phyloP scores from a whole-genome alignment of 2,797 vertebrate genomes.

The Danio tinwini region DNA sequence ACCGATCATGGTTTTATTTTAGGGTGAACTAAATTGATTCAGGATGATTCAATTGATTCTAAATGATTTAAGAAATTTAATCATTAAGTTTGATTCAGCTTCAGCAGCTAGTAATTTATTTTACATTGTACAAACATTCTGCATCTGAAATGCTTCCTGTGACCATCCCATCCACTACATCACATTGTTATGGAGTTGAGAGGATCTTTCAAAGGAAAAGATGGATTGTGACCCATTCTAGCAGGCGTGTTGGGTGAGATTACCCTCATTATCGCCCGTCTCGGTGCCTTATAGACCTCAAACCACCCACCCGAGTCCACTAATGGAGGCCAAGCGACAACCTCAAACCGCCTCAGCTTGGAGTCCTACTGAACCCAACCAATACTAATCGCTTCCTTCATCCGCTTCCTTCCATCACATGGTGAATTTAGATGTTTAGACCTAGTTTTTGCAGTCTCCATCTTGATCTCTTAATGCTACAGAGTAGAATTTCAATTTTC shows the following conservation, averaged over 20 bases:
- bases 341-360: constrained; percentile 29
- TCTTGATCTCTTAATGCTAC: background rate
- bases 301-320: constrained; percentile 1
- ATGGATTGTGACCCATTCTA: constrained; percentile 11
- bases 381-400: constrained; percentile 36
- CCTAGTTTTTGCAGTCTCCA: background rate
- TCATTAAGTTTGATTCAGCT: too few relatives aligned
- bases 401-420: constrained; percentile 32
- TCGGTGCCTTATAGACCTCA: constrained; percentile 13
- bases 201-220: constrained; percentile 18
- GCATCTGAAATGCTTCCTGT: constrained; percentile 26
- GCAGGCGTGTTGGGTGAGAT: constrained; percentile 25
- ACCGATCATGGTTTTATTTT: too few relatives aligned
- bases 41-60: too few relatives aligned
- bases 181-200: background rate
- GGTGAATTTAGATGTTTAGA: constrained; percentile 1
- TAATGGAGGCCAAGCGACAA: constrained; percentile 22
- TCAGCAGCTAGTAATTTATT: too few relatives aligned
- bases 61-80: too few relatives aligned
- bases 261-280: constrained; percentile 34
- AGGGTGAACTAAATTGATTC: too few relatives aligned
- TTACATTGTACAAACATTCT: background rate
- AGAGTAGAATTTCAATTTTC: background rate
- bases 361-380: constrained; percentile 6
- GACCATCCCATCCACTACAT: background rate